Evolutionary conservation across 2,888 invertebrate species (phyloP).

Genomic region (Ophioninae sp.): DNA sequence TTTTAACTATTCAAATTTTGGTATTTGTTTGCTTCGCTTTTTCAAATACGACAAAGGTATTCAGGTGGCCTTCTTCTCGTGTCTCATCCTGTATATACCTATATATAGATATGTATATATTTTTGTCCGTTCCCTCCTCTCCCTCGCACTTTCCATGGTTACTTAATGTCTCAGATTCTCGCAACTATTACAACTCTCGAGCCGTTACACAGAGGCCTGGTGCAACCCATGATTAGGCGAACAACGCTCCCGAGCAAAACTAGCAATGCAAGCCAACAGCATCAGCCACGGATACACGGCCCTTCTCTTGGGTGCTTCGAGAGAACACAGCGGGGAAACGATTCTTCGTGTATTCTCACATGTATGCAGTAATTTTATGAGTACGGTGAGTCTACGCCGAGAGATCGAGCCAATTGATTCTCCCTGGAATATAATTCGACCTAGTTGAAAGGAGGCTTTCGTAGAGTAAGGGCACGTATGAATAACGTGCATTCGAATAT

Average conservation of each 20-base stretch:
- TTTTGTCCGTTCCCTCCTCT: slow-evolving; percentile 19
- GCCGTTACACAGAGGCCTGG: slow-evolving; percentile 47
- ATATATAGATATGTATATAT: neutral
- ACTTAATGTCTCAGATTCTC: slow-evolving; percentile 41
- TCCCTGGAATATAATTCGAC: slow-evolving; percentile 43
- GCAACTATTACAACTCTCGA: slow-evolving; percentile 63
- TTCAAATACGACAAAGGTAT: too few species aligned
- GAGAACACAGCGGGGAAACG: slow-evolving; percentile 47
- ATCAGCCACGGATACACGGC: slow-evolving; percentile 22
- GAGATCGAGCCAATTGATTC: slow-evolving; percentile 58
- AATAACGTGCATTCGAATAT: slow-evolving; percentile 8
- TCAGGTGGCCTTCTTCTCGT: too few species aligned
- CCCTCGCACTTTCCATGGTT: slow-evolving; percentile 27
- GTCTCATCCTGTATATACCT: neutral
- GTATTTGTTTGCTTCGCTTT: too few species aligned
- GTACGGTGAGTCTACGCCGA: slow-evolving; percentile 16
- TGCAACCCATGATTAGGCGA: slow-evolving; percentile 69
- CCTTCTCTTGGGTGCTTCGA: slow-evolving; percentile 42
- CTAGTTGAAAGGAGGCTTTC: slow-evolving; percentile 32
- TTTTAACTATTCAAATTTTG: too few species aligned
- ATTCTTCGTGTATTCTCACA: slow-evolving; percentile 46
- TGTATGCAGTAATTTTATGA: slow-evolving; percentile 48
- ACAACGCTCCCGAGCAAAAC: slow-evolving; percentile 61
- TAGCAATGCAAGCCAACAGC: slow-evolving; percentile 14
- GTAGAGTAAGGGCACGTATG: slow-evolving; percentile 2